phyloP scores from a whole-genome alignment of 2,797 vertebrate genomes.

The Amblyraja radiata region DNA sequence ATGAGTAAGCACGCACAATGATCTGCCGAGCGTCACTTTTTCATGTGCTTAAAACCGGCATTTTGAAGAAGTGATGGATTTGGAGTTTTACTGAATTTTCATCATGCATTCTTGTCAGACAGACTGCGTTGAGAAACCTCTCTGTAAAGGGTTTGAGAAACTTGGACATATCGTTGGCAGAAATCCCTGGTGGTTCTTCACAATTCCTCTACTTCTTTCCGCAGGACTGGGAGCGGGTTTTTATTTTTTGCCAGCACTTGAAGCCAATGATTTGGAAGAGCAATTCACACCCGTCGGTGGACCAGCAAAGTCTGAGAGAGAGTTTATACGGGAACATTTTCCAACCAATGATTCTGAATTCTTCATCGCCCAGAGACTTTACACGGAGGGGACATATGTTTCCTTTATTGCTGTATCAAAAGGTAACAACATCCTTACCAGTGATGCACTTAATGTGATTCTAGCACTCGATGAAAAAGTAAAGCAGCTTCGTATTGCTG shows the following conservation, averaged over 20 bases:
- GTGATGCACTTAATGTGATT: background rate
- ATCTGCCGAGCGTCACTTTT: too few species aligned
- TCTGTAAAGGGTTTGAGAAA: slow-evolving; percentile 49
- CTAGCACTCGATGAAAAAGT: background rate
- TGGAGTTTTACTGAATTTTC: background rate
- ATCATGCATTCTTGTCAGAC: slow-evolving; percentile 50
- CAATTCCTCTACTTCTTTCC: slow-evolving; percentile 54
- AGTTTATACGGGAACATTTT: slow-evolving; percentile 58
- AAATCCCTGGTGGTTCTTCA: slow-evolving; percentile 62
- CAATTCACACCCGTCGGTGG: slow-evolving; percentile 69
- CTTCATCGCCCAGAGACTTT: slow-evolving; percentile 60
- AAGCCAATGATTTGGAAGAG: slow-evolving; percentile 60
- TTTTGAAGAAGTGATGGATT: background rate
- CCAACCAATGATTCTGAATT: slow-evolving; percentile 45
- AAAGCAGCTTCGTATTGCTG: background rate
- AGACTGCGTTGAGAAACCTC: slow-evolving; percentile 54
- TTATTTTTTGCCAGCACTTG: slow-evolving; percentile 47
- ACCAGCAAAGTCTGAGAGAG: slow-evolving; percentile 66
- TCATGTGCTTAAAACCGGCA: background rate
- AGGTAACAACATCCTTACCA: slow-evolving; percentile 14
- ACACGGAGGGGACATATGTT: slow-evolving; percentile 54
- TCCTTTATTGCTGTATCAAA: background rate
- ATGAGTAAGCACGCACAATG: too few species aligned
- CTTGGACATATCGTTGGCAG: slow-evolving; percentile 57
- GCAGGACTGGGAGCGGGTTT: slow-evolving; percentile 61